Evolutionary conservation across 2,888 invertebrate species (phyloP), one percentile per base, ranked within the genome.

Genomic region (Erannis defoliaria): DNA sequence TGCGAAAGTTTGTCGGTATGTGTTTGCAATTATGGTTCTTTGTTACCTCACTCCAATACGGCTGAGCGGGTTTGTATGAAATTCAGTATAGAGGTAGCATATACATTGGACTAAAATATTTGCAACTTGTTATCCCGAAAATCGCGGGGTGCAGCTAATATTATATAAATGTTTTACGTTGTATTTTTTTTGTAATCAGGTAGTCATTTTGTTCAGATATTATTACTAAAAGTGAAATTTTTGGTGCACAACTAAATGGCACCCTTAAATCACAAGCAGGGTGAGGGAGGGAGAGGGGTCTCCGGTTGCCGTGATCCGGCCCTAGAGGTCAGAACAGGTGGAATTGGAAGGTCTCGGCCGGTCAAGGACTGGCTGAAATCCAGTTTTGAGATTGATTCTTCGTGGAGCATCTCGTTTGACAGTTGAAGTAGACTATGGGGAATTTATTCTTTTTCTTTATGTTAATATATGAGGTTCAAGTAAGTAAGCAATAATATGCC

Each of bases 251-350:
- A 12, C 6, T 46, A 46, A 46, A 31, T 46, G 16, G 10, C 5
- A 16, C 18, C 80, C 87, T 90, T 91, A 91, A 93, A 93, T 93
- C 90, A 90, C 87, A 80, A 83, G 77, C 78, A 77, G 23, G 33
- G 55, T 33, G 23, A 40, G 8, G 33, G 38, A n/a, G 21, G 26
- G 48, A 1, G 12, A 19, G 40, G 42, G 40, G 38, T 16, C n/a
- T 5, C 16, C 5, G 43, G 50, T 38, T 48, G 42, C 65, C 16
- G 48, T 55, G 59, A 63, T 71, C 70, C 65, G 71, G 73, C 73
- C 70, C 71, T 70, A 71, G 69, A 83, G 88, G 86, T 88, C 85
- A 83, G 77, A 84, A 85, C 88, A 89, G 88, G 89, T 89, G 88
- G 85, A 86, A 78, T 77, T 73, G 75, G 58, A 70, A 77, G 88